These are phyloP conservation scores for Nymphalis c-album DNA, from an alignment of 2,888 invertebrate genomes.

Conservation along the genomic window DNA sequence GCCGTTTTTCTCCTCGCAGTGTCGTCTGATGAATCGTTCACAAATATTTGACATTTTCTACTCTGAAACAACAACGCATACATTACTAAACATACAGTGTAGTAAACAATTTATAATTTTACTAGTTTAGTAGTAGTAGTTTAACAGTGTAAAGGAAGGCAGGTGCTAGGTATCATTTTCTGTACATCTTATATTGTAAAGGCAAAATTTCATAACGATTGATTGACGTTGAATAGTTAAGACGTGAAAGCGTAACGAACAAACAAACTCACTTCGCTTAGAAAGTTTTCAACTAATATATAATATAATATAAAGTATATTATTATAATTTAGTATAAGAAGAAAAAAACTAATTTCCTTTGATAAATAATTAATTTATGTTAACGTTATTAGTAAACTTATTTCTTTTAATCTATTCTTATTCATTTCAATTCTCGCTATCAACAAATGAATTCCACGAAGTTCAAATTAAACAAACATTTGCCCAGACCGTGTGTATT, in stretches of 20 bases:
- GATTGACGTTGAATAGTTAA: too few relatives aligned
- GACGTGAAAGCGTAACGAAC: too few relatives aligned
- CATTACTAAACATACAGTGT: too few relatives aligned
- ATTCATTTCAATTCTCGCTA: constrained; percentile 13
- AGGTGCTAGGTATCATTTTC: too few relatives aligned
- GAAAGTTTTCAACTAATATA: too few relatives aligned
- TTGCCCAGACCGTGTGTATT: constrained; percentile 18
- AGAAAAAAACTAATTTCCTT: neutral
- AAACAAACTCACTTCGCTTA: too few relatives aligned
- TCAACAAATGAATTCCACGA: constrained; percentile 20
- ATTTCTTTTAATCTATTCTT: constrained; percentile 16
- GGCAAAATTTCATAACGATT: too few relatives aligned
- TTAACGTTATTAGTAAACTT: neutral
- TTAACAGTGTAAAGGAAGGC: too few relatives aligned
- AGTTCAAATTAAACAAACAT: constrained; percentile 31
- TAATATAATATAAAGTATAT: too few relatives aligned
- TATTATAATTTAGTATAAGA: neutral
- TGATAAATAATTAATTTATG: neutral
- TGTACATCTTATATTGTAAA: too few relatives aligned
- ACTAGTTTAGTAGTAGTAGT: too few relatives aligned
- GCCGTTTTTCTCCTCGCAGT: constrained; percentile 63
- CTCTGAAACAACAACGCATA: constrained; percentile 24
- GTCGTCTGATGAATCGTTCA: constrained; percentile 68
- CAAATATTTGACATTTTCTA: constrained; percentile 56
- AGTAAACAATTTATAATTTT: too few relatives aligned